Conservation (phyloP, 23 tunicate species). For the Aplidium turbinatum region DNA sequence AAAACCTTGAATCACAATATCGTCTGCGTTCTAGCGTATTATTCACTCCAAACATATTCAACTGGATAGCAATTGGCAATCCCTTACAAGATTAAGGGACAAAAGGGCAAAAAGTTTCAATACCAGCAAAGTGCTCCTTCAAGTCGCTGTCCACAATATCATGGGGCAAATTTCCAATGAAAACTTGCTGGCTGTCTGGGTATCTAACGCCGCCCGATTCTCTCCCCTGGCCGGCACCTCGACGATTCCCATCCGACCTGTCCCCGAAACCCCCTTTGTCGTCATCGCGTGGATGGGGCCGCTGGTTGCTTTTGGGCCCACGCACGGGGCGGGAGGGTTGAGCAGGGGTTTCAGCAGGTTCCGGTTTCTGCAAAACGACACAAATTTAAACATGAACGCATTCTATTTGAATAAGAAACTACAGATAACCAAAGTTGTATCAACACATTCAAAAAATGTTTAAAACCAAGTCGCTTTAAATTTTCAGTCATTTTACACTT, state of each 20-base stretch:
- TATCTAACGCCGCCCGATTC: conserved; percentile 43
- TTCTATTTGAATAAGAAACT: too few species aligned
- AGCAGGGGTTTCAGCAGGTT: conserved; percentile 35
- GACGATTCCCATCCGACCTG: neutral
- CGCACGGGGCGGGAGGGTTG: conserved; percentile 39
- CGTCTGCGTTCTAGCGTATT: too few species aligned
- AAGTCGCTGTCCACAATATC: conserved; percentile 72
- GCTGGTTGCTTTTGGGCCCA: conserved; percentile 18
- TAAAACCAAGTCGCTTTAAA: too few species aligned
- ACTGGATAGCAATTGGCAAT: too few species aligned
- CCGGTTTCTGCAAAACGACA: too few species aligned
- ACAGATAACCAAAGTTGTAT: too few species aligned
- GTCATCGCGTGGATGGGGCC: conserved; percentile 48
- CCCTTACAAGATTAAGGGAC: too few species aligned
- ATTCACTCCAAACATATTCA: too few species aligned
- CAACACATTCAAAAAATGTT: too few species aligned
- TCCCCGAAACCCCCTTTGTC: conserved; percentile 37
- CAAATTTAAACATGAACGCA: too few species aligned
- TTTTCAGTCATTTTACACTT: too few species aligned
- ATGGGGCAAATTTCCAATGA: conserved; percentile 85
- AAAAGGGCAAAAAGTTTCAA: neutral
- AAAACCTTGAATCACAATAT: too few species aligned
- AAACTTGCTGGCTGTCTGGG: conserved; percentile 92
- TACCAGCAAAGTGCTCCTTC: conserved; percentile 76
- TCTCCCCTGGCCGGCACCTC: conserved; percentile 20